Conservation (phyloP, 2,888 invertebrate genomes). For the Catotricha subobsoleta region DNA sequence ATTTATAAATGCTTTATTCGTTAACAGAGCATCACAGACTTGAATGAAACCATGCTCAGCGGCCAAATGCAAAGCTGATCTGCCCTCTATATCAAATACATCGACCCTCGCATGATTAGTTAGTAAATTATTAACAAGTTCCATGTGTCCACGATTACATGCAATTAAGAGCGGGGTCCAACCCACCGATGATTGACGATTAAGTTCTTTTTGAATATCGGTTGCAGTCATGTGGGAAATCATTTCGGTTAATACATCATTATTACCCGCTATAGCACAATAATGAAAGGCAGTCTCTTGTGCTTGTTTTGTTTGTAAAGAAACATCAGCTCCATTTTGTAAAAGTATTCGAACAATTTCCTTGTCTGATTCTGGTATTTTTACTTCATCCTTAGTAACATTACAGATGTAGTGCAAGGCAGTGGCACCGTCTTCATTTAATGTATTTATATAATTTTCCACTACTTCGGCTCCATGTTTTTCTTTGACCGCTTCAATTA, state of each 20-base stretch:
- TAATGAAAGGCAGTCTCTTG: conserved; percentile 92
- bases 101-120: conserved; percentile 94
- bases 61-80: conserved; percentile 88
- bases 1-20: conserved; percentile 96
- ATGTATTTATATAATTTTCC: conserved; percentile 69
- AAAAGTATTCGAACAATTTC: conserved; percentile 80
- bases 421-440: conserved; percentile 83
- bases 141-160: conserved; percentile 87
- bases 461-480: conserved; percentile 59
- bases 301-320: conserved; percentile 63
- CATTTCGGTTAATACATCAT: conserved; percentile 87
- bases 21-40: conserved; percentile 75
- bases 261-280: conserved; percentile 87
- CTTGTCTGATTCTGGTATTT: conserved; percentile 52
- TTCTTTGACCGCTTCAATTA: conserved; percentile 66
- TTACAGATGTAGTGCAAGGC: conserved; percentile 89
- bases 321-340: conserved; percentile 81
- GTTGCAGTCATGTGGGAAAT: conserved; percentile 75
- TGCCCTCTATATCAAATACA: conserved; percentile 90
- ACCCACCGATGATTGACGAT: conserved; percentile 81
- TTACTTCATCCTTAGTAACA: conserved; percentile 65
- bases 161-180: conserved; percentile 97
- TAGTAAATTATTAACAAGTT: conserved; percentile 74
- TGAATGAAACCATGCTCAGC: conserved; percentile 84
- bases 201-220: conserved; percentile 84